Base-by-base conservation (phyloP, 2,888 invertebrate species). In the Lutraria lutraria region DNA sequence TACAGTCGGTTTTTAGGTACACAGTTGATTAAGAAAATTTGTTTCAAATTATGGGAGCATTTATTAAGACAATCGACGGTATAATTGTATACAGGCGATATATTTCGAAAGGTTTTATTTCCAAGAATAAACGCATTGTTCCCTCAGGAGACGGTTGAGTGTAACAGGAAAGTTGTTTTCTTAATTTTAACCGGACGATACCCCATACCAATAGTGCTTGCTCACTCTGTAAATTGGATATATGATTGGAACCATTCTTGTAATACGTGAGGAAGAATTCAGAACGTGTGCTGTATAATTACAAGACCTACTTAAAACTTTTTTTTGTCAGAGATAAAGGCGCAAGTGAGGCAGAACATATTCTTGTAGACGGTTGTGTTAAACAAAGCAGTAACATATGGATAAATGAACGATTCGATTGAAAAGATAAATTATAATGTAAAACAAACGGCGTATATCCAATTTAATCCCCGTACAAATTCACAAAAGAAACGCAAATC, bases 251-350 rank as follows among this genome's bases (percentile, higher is more conserved):
- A 83, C 52, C 83, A 87, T 29, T 16, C 54, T 56, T 53, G 76
- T 53, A 31, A 54, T 56, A 31, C 31, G 53, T 76, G 12, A n/a
- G 29, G 86, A 81, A 81, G 25, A 81, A 60, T 31, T 19, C 81
- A 43, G 82, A 81, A 86, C n/a, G 86, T 81, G 86, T 86, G 86
- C 86, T 81, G 86, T 53, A 54, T 86, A 86, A 86, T 86, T 81
- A 86, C 86, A 25, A 43, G 29, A 85, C 54, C 76, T 76, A 79
- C 85, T 85, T 56, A 79, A 84, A 63, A 68, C 81, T 86, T 81
- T 81, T 86, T 63, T 81, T 82, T 86, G 68, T 86, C 43, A 53
- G 72, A 81, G 86, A 86, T 86, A 86, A 81, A 10, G 60, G 31
- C 54, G 79, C 76, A 21, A 79, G 72, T 54, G 31, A 76, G 52